Base-by-base conservation (phyloP, 1,140 invertebrate genomes). In the Eumeta japonica region DNA sequence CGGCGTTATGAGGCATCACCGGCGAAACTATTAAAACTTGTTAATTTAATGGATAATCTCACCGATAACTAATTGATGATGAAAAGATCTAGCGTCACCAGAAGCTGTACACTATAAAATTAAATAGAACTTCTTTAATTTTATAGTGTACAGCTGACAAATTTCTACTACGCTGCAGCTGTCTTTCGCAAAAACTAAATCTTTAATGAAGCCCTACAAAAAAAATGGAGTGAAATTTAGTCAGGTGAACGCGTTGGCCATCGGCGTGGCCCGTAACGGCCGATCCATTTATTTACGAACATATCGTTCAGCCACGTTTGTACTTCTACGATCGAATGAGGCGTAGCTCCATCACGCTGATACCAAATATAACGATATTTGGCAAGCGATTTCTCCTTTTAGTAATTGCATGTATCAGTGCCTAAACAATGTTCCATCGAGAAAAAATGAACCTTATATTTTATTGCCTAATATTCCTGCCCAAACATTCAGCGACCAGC, bases 161-260 rank as follows among this genome's bases (percentile, higher is more conserved):
- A n/a, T n/a, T n/a, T n/a, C n/a, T n/a, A n/a, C n/a, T n/a, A n/a
- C n/a, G n/a, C n/a, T n/a, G n/a, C n/a, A n/a, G n/a, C n/a, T n/a
- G n/a, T n/a, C n/a, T n/a, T n/a, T n/a, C n/a, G n/a, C n/a, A n/a
- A n/a, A n/a, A n/a, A n/a, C n/a, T n/a, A n/a, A n/a, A n/a, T n/a
- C n/a, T n/a, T n/a, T n/a, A n/a, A 38, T 14, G 15, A 11, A 12
- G 11, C 35, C 35, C 43, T 39, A 41, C 18, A 41, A 15, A 41
- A 45, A 10, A 45, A 41, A 24, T 45, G 38, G 5, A 45, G 10
- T 4, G 43, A 35, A 2, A 35, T 45, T 2, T 40, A 17, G n/a
- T 45, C 38, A 2, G 28, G 34, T 4, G 34, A 33, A n/a, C 34
- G 37, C 2, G 38, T 24, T 9, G 30, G 38, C 39, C 34, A 37